Base-by-base conservation (phyloP, 2,113 vertebrate species). In the Etheostoma cragini region DNA sequence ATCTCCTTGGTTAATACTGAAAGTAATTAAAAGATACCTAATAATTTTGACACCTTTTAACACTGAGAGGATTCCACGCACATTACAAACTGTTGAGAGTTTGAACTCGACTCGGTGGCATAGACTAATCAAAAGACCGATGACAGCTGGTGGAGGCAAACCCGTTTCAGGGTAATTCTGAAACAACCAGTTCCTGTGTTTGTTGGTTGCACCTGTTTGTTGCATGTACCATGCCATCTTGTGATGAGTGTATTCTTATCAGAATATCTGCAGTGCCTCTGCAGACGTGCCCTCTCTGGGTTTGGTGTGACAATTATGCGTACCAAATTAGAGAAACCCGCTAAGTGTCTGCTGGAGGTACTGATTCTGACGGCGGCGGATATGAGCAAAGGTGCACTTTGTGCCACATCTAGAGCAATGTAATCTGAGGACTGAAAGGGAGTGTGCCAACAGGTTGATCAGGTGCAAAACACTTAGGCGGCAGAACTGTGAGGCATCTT, bases 161-260 rank as follows among this genome's bases (percentile, higher is more conserved):
- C 47, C 26, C 8, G 26, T 80, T 79, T 80, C 74, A 49, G 77
- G 63, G 61, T 76, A 45, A 75, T 67, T 79, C 73, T 82, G 33
- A 89, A 80, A 72, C 52, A 30, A 79, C 52, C 83, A 73, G 81
- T 90, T 87, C 77, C 84, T 89, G 87, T 75, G 82, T 89, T 83
- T 85, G 81, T 87, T 72, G 87, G 83, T 82, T 83, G 87, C 93
- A 94, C 89, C 90, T 93, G 92, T 86, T 84, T 80, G 76, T 80
- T 79, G 68, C 38, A 38, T 84, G 83, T 82, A 80, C 77, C 67
- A 79, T 82, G 79, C 77, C 65, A 76, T 81, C 79, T 65, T 79
- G 60, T 78, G 72, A 85, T 73, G 33, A 83, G 49, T 84, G 72
- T 80, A 62, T 26, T 63, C 89, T 91, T 95, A 91, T 95, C 89